phyloP scores from a whole-genome alignment of 2,113 vertebrate species.

The Mormoops blainvillei region DNA sequence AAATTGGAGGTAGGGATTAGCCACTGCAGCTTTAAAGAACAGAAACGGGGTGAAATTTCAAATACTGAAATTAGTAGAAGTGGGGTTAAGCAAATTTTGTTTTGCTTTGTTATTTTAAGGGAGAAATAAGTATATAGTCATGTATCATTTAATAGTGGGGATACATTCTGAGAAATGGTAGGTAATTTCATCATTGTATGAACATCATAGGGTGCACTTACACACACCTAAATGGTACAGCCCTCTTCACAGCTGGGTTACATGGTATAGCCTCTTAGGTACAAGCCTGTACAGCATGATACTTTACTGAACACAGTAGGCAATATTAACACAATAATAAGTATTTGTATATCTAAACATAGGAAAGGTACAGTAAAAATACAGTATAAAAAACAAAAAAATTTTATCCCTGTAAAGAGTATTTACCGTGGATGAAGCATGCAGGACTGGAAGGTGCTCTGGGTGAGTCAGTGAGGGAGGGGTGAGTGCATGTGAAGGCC shows the following conservation, averaged over 20 bases:
- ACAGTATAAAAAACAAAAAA: neutral
- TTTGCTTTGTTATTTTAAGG: neutral
- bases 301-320: neutral
- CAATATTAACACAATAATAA: neutral
- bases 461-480: neutral
- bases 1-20: neutral
- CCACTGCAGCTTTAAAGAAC: neutral
- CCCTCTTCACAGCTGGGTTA: neutral
- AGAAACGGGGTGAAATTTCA: neutral
- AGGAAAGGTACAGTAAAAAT: neutral
- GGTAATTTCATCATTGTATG: neutral
- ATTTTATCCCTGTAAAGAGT: neutral
- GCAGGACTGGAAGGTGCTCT: neutral
- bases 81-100: neutral
- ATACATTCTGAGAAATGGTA: neutral
- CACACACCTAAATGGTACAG: neutral
- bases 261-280: neutral
- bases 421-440: neutral
- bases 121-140: neutral
- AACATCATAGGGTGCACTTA: neutral
- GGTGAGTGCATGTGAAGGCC: neutral
- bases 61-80: neutral
- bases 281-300: neutral
- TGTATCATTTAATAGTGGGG: neutral
- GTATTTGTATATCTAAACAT: neutral